Evolutionary conservation across 1,140 invertebrate species (phyloP), one percentile per base, ranked within the genome.

Genomic region (Amyelois transitella): DNA sequence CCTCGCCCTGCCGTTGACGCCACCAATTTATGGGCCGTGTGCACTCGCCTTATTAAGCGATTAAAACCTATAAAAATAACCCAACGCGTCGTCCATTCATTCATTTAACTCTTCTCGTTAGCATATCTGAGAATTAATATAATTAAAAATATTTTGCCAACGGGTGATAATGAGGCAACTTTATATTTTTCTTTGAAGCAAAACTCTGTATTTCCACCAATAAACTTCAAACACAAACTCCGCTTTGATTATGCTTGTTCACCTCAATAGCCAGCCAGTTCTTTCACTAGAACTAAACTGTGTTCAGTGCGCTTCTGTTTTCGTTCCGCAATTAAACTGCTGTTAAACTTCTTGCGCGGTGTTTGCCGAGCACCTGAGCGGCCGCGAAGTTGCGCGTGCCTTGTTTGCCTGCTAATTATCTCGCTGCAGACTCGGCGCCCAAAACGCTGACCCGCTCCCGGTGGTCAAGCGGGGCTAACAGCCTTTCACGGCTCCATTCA

Each of bases 381-480:
- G 77, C 74, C 64, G 75, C 67, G 64, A 78, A 85, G 73, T 86
- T 81, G 72, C 72, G 62, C 78, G 69, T 68, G 72, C 70, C 75
- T 78, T 89, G 88, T 89, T 89, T 88, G 88, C 82, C 80, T 79
- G 81, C 88, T 89, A 88, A 89, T 89, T 89, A 88, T 85, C 82
- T 66, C 77, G 57, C 60, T 71, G 71, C 64, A 55, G 64, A 82
- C 66, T 81, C 76, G 73, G 75, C 72, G 45, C 62, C 71, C 77
- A 66, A 84, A 84, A 77, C 58, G 84, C 81, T 85, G 81, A 85
- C 81, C 81, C 72, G 67, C 57, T 65, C 66, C 65, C 66, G 80
- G 77, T 74, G 81, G 80, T 85, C 79, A 87, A 83, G 75, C 75
- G 78, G 63, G 55, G 70, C 70, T 78, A 69, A 76, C 77, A 77